A percentile compares a stretch with the other conserved stretches of the same genome.
Evolutionary conservation across 2,888 invertebrate genomes (phyloP).

Genomic region (Neuroscelio doddi): DNA sequence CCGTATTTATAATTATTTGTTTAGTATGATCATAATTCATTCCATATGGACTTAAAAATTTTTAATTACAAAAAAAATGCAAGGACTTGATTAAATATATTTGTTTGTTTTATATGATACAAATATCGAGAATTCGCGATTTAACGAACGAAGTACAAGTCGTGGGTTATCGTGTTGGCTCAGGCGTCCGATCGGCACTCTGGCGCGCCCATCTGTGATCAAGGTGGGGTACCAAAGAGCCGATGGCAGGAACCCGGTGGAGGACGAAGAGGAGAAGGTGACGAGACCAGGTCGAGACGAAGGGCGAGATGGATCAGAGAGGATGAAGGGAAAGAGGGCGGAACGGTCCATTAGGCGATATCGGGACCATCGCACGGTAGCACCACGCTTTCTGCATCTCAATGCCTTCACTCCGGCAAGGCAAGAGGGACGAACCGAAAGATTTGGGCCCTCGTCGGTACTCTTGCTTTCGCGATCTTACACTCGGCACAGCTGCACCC

Average conservation of each 20-base stretch:
- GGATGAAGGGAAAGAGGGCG: constrained; percentile 64
- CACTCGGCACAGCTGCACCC: constrained; percentile 22
- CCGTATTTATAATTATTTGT: no score
- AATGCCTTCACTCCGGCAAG: constrained; percentile 59
- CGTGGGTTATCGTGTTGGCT: constrained; percentile 34
- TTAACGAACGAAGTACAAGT: constrained; percentile 38
- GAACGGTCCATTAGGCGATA: constrained; percentile 72
- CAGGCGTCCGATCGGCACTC: constrained; percentile 37
- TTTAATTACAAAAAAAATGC: no score
- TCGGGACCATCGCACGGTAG: constrained; percentile 72
- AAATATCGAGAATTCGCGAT: constrained; percentile 41
- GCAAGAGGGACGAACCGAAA: constrained; percentile 55
- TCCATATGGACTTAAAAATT: no score
- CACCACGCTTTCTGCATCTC: constrained; percentile 72
- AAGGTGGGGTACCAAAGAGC: constrained; percentile 19
- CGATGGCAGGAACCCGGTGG: constrained; percentile 24
- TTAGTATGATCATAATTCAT: no score
- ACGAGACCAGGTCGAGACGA: constrained; percentile 54
- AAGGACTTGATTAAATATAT: constrained; percentile 19
- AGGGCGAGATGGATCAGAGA: constrained; percentile 44
- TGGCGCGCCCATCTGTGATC: not conserved
- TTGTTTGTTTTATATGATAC: constrained; percentile 16
- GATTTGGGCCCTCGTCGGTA: constrained; percentile 48
- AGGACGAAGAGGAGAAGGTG: constrained; percentile 51
- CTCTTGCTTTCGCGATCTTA: constrained; percentile 33